Evolutionary conservation across 2,888 invertebrate genomes (phyloP), one percentile per base, ranked within the genome.

Genomic region (Andricus quercusramuli): DNA sequence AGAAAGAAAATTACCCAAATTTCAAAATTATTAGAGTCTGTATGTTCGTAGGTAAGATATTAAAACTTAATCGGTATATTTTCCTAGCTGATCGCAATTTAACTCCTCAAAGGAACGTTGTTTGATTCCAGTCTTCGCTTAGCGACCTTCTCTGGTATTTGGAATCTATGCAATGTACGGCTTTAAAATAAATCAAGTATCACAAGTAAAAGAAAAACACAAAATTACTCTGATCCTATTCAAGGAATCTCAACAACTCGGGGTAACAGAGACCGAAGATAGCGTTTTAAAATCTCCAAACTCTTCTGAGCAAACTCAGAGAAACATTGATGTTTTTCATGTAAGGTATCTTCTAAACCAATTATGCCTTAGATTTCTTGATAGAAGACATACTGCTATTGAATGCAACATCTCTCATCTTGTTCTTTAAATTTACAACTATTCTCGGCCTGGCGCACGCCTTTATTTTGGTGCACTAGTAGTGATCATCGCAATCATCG

Each of bases 1-100:
- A 86, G 83, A 85, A 66, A 82, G 74, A 79, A 79, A 68, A 79
- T 25, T 78, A 76, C 62, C 78, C 56, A 82, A n/a, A 77, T 20
- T 79, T 66, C 78, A 66, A 77, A 80, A 29, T 22, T 77, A 29
- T 29, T 78, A 77, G 79, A 78, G 47, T 78, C 74, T 78, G 70
- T 68, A 67, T 78, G 78, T 80, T 78, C 77, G 78, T 80, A 78
- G 80, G 81, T 62, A 77, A 82, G 79, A 82, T 79, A 82, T 83
- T 65, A 66, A 70, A 64, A 68, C 41, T 78, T 62, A 62, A 80
- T 79, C 81, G 79, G 84, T 88, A 89, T 90, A 89, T 89, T 89
- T 90, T 89, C 88, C 83, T 89, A 88, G 88, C 87, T 86, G 84
- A 85, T 85, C 86, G 87, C 89, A 82, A 88, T 88, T 88, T 86